A percentile compares a stretch with the other conserved stretches of the same genome.
phyloP scores from a whole-genome alignment of 1,140 invertebrate species.

The Aphelinus certus region DNA sequence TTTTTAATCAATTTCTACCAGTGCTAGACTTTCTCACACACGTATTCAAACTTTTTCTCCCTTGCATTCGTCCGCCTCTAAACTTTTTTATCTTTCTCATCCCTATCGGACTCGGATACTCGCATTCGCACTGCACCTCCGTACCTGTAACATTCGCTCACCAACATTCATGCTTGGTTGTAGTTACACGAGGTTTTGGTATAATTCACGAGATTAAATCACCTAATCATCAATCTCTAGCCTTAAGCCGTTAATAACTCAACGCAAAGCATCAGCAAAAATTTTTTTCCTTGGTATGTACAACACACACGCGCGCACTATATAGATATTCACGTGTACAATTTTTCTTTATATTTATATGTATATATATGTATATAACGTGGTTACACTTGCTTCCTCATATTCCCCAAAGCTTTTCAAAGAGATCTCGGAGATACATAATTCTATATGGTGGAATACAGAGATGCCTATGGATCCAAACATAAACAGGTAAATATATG shows the following conservation, averaged over 20 bases:
- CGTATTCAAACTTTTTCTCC: constrained; percentile 3
- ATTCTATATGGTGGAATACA: not conserved
- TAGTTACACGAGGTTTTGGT: constrained; percentile 51
- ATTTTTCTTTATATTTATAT: constrained; percentile 12
- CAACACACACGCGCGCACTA: constrained; percentile 46
- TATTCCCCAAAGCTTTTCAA: no score
- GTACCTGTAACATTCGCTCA: constrained; percentile 19
- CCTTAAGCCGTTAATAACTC: constrained; percentile 48
- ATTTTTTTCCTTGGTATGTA: constrained; percentile 51
- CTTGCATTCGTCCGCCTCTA: not conserved
- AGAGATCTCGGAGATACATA: no score
- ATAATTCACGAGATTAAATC: constrained; percentile 41
- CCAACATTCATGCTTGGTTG: constrained; percentile 38
- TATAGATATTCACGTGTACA: constrained; percentile 29
- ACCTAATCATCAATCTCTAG: constrained; percentile 48
- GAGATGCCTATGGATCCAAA: not conserved
- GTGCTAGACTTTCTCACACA: constrained; percentile 39
- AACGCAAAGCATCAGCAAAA: constrained; percentile 47
- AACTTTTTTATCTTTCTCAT: not conserved
- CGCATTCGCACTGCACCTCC: constrained; percentile 23
- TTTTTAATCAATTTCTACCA: constrained; percentile 36
- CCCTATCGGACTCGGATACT: not conserved
- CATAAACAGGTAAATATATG: constrained; percentile 1
- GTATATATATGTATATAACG: constrained; percentile 18
- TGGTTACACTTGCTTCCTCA: not conserved